Base-by-base conservation (phyloP, 2,888 invertebrate species). In the Glaucopsyche alexis region DNA sequence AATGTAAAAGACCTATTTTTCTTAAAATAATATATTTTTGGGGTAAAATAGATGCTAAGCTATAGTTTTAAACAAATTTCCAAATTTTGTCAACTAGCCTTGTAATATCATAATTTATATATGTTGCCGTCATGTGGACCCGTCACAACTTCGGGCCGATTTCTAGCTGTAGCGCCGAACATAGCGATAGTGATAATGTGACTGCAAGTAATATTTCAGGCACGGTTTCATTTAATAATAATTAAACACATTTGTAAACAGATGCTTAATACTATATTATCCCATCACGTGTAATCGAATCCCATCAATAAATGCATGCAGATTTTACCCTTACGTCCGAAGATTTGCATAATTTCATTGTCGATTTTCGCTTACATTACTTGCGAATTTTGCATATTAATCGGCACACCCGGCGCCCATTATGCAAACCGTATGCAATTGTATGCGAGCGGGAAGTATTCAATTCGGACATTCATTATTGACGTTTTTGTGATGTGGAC, bases 381-480 rank as follows among this genome's bases (percentile, higher is more conserved):
- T 72, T 74, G 76, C 71, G 75, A 76, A 79, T 80, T 80, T 79
- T 75, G 80, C 80, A 81, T 83, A 82, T 80, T 78, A 80, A 77
- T 77, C 76, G 75, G 74, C 74, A 75, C 78, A 77, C 76, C 76
- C 78, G 75, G 76, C 77, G 77, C 76, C 73, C 78, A 82, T 83
- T 84, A 83, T 84, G 83, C 82, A 82, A 83, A 84, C 79, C 77
- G 77, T 79, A 84, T 82, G 81, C 79, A 81, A 83, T 82, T 82
- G 81, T 78, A 76, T 72, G 76, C 73, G 75, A 76, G 78, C 75
- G 78, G 76, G 73, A 72, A 71, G 75, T 74, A 76, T 75, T 76
- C 76, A 74, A 72, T 75, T 69, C 74, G 73, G 75, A 60, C 69
- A 66, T 66, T 67, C 69, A 66, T 66, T 66, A 66, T 66, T 66